These are phyloP conservation scores for Typhlichthys eigenmanni DNA, from an alignment of 2,797 vertebrate species.

Conservation along the genomic window DNA sequence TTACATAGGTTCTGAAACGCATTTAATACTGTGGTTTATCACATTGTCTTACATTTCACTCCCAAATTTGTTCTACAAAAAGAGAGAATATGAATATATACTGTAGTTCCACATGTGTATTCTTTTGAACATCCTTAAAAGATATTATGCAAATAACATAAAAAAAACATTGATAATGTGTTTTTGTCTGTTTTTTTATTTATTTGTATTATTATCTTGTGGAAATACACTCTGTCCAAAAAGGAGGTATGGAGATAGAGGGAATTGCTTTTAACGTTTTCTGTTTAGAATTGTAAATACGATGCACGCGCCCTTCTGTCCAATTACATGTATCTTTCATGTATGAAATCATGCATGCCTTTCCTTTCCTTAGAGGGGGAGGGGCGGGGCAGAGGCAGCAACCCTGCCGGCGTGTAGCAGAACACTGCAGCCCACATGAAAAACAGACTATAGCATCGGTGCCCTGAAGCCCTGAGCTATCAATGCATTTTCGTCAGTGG, in stretches of 20 bases:
- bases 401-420: slow-evolving; percentile 66
- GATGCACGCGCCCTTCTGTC: slow-evolving; percentile 76
- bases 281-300: slow-evolving; percentile 84
- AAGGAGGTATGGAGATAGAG: slow-evolving; percentile 48
- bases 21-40: slow-evolving; percentile 8
- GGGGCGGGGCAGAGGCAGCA: slow-evolving; percentile 78
- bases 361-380: slow-evolving; percentile 65
- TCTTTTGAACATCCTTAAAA: slow-evolving; percentile 44
- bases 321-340: slow-evolving; percentile 87
- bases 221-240: slow-evolving; percentile 67
- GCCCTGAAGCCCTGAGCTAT: slow-evolving; percentile 75
- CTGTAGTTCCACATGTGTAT: slow-evolving; percentile 27
- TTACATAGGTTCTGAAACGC: no score
- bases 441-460: slow-evolving; percentile 75
- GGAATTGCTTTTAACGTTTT: slow-evolving; percentile 60
- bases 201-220: slow-evolving; percentile 64
- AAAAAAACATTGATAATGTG: slow-evolving; percentile 59
- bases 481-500: slow-evolving; percentile 74
- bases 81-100: slow-evolving; percentile 32
- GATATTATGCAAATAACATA: slow-evolving; percentile 60
- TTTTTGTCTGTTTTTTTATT: slow-evolving; percentile 57
- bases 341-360: slow-evolving; percentile 83
- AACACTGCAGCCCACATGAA: slow-evolving; percentile 76
- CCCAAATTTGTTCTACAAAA: slow-evolving; percentile 32
- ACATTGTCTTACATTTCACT: slow-evolving; percentile 17